Base-by-base conservation (phyloP, 2,113 vertebrate species). In the Vidua macroura region DNA sequence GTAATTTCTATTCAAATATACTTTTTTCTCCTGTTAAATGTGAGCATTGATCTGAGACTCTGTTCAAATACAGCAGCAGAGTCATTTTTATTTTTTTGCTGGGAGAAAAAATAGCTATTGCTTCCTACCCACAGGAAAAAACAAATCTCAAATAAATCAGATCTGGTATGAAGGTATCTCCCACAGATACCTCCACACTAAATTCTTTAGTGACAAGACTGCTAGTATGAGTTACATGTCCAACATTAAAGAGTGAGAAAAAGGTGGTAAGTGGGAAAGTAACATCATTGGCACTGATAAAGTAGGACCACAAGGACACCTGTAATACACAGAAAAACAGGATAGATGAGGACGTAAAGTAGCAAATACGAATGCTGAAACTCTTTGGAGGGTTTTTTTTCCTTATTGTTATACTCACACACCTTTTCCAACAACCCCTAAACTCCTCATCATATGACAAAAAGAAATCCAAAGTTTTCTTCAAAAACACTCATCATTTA, bases 121-220 rank as follows among this genome's bases (percentile, higher is more conserved):
- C 80, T 88, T 92, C 59, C 52, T 35, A 78, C 13, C 21, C 52
- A 74, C 7, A 59, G 64, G 33, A 37, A 39, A 68, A 72, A 86
- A 35, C 35, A 84, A 46, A 62, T 15, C 51, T 80, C 24, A 63
- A 43, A 90, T 86, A 88, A 84, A 94, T 88, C 83, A 92, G 48
- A 51, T 67, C 55, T 83, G 14, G 20, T 83, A 63, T 3, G 4
- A 92, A 60, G 37, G 16, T 33, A 81, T 66, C 64, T 77, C 60
- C n/a, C 53, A 80, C 22, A 85, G 74, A 68, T 69, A 68, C 23
- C 46, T 49, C 37, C 11, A 10, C 58, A 85, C 10, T 95, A 83
- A 91, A 93, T 95, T 83, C 37, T 80, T 89, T 39, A 85, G 66
- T 69, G 92, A 94, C 82, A 94, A 73, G 31, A 49, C 49, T 84